A percentile compares a stretch with the other conserved stretches of the same genome.
phyloP scores from a whole-genome alignment of 2,113 vertebrate species.

The Dipodomys spectabilis region DNA sequence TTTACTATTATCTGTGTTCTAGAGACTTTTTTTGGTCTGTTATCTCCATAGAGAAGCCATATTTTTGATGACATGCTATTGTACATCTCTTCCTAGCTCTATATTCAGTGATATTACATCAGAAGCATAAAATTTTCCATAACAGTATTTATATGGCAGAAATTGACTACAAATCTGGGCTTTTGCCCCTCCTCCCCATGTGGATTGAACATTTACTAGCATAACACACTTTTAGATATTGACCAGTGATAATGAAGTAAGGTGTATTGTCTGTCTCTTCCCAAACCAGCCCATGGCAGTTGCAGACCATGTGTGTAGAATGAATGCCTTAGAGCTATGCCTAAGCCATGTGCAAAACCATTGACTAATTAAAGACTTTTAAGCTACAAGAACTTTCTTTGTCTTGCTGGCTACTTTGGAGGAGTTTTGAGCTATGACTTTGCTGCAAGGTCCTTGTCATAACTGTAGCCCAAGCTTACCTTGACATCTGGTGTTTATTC shows the following conservation, averaged over 20 bases:
- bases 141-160: background rate
- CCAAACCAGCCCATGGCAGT: background rate
- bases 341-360: background rate
- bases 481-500: constrained; percentile 78
- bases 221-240: background rate
- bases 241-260: background rate
- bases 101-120: background rate
- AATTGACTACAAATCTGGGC: background rate
- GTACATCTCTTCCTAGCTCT: background rate
- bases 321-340: background rate
- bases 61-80: background rate
- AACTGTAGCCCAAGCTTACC: constrained; percentile 51
- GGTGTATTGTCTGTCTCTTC: background rate
- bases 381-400: background rate
- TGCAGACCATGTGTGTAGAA: background rate
- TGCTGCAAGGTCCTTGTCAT: constrained; percentile 36
- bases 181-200: background rate
- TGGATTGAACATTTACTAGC: background rate
- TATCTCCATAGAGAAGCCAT: background rate
- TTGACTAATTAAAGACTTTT: background rate
- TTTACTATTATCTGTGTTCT: background rate
- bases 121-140: background rate
- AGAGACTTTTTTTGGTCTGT: background rate
- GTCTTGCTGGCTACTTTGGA: background rate
- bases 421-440: constrained; percentile 9